Conservation (phyloP, 2,113 vertebrate species). For the Calyptommatus sinebrachiatus region DNA sequence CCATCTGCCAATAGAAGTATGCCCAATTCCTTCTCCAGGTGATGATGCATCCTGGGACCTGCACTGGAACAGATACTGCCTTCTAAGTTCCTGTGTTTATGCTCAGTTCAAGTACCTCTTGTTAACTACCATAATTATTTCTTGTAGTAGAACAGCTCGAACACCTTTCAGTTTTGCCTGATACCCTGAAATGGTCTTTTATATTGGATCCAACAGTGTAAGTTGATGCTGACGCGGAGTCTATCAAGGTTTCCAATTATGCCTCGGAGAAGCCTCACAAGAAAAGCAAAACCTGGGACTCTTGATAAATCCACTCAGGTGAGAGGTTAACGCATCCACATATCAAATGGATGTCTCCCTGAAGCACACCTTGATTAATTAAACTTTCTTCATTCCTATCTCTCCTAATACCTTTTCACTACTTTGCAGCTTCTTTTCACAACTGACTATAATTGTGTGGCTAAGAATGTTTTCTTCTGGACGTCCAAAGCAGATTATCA, state of each 20-base stretch:
- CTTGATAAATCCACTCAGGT: conserved; percentile 13
- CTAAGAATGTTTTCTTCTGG: neutral
- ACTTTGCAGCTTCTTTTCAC: too few species aligned
- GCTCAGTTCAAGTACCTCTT: neutral
- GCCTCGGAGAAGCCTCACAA: neutral
- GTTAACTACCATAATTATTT: neutral
- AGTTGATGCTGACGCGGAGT: conserved; percentile 1
- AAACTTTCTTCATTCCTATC: neutral
- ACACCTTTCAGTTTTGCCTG: neutral
- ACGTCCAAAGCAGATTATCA: neutral
- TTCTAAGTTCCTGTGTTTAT: too few species aligned
- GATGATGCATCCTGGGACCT: too few species aligned
- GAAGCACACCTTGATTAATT: neutral
- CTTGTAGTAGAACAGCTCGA: neutral
- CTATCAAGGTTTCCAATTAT: neutral
- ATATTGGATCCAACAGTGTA: conserved; percentile 15
- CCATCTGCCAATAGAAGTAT: too few species aligned
- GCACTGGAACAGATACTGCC: too few species aligned
- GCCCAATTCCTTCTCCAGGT: too few species aligned
- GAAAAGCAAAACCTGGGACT: neutral
- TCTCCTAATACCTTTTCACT: neutral
- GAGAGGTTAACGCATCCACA: neutral
- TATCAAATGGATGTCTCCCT: neutral
- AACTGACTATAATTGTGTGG: neutral
- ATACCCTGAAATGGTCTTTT: neutral